phyloP scores from a whole-genome alignment of 2,113 vertebrate genomes.

The Bothrops jararaca region DNA sequence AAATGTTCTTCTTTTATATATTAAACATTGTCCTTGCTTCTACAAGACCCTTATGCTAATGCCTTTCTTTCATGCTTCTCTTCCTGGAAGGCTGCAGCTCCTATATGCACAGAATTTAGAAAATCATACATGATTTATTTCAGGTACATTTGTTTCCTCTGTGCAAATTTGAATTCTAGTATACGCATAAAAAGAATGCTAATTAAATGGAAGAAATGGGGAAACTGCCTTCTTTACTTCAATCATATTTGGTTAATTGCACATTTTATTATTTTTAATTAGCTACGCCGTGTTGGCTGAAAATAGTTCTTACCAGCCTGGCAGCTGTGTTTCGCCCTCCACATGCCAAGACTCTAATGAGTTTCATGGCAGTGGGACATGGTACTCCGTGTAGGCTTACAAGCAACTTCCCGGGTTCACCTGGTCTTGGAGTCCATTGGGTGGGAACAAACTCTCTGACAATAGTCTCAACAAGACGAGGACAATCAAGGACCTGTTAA shows the following conservation, averaged over 20 bases:
- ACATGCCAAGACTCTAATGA: constrained; percentile 85
- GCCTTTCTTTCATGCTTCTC: not conserved
- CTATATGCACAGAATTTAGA: not conserved
- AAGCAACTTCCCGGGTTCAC: constrained; percentile 54
- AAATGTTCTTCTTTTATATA: not conserved
- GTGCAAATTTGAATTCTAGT: not conserved
- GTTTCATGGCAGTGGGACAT: constrained; percentile 85
- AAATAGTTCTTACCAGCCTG: constrained; percentile 78
- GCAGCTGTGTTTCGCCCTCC: constrained; percentile 86
- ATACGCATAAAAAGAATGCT: not conserved
- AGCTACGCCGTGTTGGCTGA: not conserved
- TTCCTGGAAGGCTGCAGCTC: not conserved
- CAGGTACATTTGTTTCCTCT: not conserved
- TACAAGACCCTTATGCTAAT: too few species aligned
- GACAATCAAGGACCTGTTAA: constrained; percentile 89
- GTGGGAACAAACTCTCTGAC: constrained; percentile 87
- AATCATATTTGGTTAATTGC: not conserved
- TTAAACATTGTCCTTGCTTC: not conserved
- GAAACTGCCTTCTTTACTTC: not conserved
- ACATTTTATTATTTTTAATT: not conserved
- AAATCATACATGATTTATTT: not conserved
- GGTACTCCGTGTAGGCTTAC: constrained; percentile 79
- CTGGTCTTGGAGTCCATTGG: constrained; percentile 72
- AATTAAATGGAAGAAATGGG: not conserved
- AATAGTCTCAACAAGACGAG: constrained; percentile 84